These are phyloP conservation scores for Acanthochromis polyacanthus DNA, from an alignment of 2,113 vertebrate genomes.

Conservation along the genomic window DNA sequence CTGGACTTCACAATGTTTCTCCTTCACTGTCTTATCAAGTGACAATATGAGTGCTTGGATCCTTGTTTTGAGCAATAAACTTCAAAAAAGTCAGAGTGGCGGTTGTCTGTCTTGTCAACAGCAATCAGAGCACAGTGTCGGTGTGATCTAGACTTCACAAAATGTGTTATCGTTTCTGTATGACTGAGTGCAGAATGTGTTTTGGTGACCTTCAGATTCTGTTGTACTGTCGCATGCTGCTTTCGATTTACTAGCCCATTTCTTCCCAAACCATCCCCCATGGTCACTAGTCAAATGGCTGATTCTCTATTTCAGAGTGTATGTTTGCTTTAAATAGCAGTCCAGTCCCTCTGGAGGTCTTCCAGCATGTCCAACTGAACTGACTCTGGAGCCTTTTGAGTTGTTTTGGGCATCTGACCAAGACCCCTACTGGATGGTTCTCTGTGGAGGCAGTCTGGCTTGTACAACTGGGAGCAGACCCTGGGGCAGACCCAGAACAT, in stretches of 20 bases:
- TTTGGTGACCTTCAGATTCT: background rate
- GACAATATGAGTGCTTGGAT: background rate
- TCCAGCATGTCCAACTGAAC: conserved; percentile 1
- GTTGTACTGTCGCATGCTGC: background rate
- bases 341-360: conserved; percentile 1
- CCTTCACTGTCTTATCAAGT: background rate
- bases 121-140: background rate
- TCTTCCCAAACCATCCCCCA: background rate
- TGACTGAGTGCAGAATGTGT: background rate
- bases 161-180: background rate
- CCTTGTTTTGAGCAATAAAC: background rate
- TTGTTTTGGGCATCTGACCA: conserved; percentile 35
- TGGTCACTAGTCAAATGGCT: background rate
- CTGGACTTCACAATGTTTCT: background rate
- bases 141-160: background rate
- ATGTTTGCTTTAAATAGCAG: background rate
- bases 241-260: background rate
- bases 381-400: background rate
- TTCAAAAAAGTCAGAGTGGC: background rate
- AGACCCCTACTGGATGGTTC: conserved; percentile 6
- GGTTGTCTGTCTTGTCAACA: background rate
- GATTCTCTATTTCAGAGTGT: background rate
- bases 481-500: background rate
- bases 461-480: conserved; percentile 19
- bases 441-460: conserved; percentile 2